phyloP scores from a whole-genome alignment of 2,797 vertebrate species.

The Macroramphosus scolopax region DNA sequence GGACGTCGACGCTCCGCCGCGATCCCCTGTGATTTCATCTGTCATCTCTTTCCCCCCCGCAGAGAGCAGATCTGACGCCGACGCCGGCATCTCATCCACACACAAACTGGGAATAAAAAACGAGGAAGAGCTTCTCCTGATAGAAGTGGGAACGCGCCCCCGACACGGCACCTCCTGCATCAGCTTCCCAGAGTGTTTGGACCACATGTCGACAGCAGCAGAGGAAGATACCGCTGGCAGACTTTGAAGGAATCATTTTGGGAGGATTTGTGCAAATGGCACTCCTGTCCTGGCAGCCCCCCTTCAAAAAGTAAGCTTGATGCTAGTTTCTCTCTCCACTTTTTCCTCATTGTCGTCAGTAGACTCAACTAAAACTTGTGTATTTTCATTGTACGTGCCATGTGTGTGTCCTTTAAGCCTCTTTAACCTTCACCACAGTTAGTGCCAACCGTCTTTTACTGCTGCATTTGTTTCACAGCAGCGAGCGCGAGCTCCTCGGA shows the following conservation, averaged over 20 bases:
- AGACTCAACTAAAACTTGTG: too few species aligned
- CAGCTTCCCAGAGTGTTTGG: conserved; percentile 27
- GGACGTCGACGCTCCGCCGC: conserved; percentile 32
- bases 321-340: too few species aligned
- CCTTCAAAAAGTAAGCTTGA: conserved; percentile 70
- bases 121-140: conserved; percentile 18
- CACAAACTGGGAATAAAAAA: conserved; percentile 31
- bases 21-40: conserved; percentile 31
- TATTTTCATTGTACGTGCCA: too few species aligned
- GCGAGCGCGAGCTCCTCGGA: too few species aligned
- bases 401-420: too few species aligned
- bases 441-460: too few species aligned
- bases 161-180: conserved; percentile 5
- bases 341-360: too few species aligned
- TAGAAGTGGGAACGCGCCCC: conserved; percentile 14
- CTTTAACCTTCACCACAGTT: too few species aligned
- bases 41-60: conserved; percentile 39
- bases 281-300: conserved; percentile 58
- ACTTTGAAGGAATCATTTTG: conserved; percentile 28
- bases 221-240: conserved; percentile 22
- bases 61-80: conserved; percentile 48
- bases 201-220: conserved; percentile 17
- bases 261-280: conserved; percentile 58
- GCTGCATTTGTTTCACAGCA: too few species aligned
- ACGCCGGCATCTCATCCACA: conserved; percentile 37